Evolutionary conservation across 1,140 invertebrate species (phyloP).

Genomic region (Liolophura sinensis): DNA sequence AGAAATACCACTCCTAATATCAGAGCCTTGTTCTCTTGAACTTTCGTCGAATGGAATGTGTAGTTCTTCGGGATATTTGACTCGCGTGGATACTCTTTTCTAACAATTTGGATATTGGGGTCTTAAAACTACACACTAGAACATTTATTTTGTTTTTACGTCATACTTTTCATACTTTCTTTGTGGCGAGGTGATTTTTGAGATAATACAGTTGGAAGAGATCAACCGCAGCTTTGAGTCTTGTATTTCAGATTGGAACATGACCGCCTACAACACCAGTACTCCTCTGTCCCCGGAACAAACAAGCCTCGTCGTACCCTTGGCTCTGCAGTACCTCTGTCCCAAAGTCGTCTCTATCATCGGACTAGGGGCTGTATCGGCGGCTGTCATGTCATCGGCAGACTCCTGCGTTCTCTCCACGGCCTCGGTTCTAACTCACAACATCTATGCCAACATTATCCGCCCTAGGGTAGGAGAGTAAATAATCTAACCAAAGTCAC

Average conservation of each 20-base stretch:
- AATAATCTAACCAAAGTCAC: too few relatives aligned
- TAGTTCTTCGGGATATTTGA: too few relatives aligned
- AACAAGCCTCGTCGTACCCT: slow-evolving; percentile 89
- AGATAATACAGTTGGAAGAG: too few relatives aligned
- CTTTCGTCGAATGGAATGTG: too few relatives aligned
- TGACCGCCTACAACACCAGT: slow-evolving; percentile 73
- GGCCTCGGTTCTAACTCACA: slow-evolving; percentile 96
- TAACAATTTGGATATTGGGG: too few relatives aligned
- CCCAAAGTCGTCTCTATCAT: slow-evolving; percentile 91
- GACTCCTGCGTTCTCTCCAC: slow-evolving; percentile 95
- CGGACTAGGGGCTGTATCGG: slow-evolving; percentile 94
- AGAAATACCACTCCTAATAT: too few relatives aligned
- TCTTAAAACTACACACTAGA: too few relatives aligned
- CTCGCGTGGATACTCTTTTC: too few relatives aligned
- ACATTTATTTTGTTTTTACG: too few relatives aligned
- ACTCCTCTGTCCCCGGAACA: slow-evolving; percentile 74
- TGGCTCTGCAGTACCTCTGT: slow-evolving; percentile 93
- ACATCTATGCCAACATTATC: slow-evolving; percentile 96
- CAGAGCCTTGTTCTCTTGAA: too few relatives aligned
- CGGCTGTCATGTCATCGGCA: slow-evolving; percentile 97
- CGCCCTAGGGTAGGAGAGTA: slow-evolving; percentile 76
- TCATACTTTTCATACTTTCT: too few relatives aligned
- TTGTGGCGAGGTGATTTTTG: too few relatives aligned
- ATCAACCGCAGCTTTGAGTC: background rate
- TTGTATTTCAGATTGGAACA: slow-evolving; percentile 78